phyloP scores from a whole-genome alignment of 2,888 invertebrate species.

The Antitype chi region DNA sequence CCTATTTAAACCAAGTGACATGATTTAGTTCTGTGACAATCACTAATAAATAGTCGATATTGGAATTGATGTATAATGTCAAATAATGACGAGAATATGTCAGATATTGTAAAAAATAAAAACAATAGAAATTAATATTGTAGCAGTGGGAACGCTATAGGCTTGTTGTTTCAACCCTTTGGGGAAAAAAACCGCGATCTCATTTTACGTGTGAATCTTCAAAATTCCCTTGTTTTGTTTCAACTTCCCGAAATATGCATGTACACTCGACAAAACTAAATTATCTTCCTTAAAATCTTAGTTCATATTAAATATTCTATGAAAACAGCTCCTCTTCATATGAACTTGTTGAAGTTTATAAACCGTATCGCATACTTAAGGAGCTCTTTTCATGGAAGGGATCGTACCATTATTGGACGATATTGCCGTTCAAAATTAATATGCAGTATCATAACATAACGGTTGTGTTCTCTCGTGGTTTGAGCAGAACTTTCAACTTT shows the following conservation, averaged over 20 bases:
- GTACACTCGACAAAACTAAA: neutral
- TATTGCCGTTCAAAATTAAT: constrained; percentile 47
- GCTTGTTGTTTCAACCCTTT: neutral
- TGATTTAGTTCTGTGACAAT: no score
- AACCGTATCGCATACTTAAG: constrained; percentile 38
- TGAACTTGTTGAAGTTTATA: constrained; percentile 38
- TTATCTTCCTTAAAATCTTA: constrained; percentile 10
- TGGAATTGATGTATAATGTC: no score
- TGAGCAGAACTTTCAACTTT: constrained; percentile 1
- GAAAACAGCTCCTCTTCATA: constrained; percentile 2
- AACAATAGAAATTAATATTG: no score
- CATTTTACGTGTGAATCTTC: neutral
- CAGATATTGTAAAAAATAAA: no score
- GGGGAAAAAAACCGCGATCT: neutral
- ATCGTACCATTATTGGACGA: constrained; percentile 31
- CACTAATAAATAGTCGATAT: no score
- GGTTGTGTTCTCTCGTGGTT: constrained; percentile 14
- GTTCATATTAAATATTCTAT: neutral
- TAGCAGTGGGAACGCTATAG: no score
- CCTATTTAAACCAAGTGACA: no score
- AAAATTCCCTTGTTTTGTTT: neutral
- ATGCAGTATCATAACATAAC: constrained; percentile 24
- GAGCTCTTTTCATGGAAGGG: constrained; percentile 30
- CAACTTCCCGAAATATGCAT: neutral
- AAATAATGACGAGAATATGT: no score